Evolutionary conservation across 1,140 invertebrate species (phyloP).

Genomic region (Hermatobates lingyangjiaoensis): DNA sequence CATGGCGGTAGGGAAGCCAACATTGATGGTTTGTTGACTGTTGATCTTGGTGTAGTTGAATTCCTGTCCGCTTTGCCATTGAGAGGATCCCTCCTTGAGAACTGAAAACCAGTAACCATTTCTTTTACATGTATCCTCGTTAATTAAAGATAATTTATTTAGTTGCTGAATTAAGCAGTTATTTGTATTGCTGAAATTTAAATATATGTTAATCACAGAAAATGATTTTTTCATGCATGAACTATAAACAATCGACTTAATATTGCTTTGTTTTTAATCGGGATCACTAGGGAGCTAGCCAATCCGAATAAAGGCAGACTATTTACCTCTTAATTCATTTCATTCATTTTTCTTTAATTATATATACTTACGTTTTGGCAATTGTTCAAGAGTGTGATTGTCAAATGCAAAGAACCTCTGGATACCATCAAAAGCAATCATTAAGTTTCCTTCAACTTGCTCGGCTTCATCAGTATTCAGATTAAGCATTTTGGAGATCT

Average conservation of each 20-base stretch:
- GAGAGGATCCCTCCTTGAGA: slow-evolving; percentile 20
- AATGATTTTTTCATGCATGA: no score
- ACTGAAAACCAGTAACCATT: slow-evolving; percentile 16
- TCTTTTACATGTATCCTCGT: neutral
- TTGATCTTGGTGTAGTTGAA: no score
- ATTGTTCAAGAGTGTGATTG: slow-evolving; percentile 29
- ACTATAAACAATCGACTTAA: no score
- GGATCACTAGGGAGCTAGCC: no score
- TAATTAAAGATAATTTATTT: neutral
- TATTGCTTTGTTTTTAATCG: no score
- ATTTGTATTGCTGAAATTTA: no score
- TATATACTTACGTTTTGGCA: slow-evolving; percentile 26
- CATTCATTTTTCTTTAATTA: no score
- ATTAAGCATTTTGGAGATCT: slow-evolving; percentile 33
- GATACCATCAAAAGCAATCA: slow-evolving; percentile 23
- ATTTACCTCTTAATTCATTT: no score
- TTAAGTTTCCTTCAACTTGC: slow-evolving; percentile 34
- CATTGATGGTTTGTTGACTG: no score
- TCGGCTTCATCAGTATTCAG: slow-evolving; percentile 29
- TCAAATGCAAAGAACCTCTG: slow-evolving; percentile 33
- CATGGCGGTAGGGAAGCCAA: no score
- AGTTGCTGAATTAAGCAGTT: neutral
- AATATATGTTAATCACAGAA: no score
- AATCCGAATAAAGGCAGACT: no score
- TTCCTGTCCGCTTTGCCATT: slow-evolving; percentile 26